A percentile compares a stretch with the other conserved stretches of the same genome.
These are phyloP conservation scores for Megathymus violae DNA, from an alignment of 1,140 invertebrate genomes.

Conservation along the genomic window DNA sequence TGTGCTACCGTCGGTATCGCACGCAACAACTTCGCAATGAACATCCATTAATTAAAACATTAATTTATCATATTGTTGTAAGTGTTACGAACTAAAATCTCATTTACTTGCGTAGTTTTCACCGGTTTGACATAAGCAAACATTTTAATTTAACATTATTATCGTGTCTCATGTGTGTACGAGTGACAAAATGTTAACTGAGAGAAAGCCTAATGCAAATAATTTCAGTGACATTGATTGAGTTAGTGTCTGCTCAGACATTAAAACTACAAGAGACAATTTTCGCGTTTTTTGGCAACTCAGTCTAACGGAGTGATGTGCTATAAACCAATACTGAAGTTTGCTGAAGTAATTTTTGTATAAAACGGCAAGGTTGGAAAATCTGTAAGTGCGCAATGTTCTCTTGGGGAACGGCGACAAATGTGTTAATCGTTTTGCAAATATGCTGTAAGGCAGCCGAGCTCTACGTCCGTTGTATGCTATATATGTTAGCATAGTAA, in stretches of 20 bases:
- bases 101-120: conserved; percentile 6
- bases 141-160: conserved; percentile 13
- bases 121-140: conserved; percentile 13
- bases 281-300: conserved; percentile 22
- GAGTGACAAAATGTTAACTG: conserved; percentile 17
- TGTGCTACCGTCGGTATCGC: conserved; percentile 33
- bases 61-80: not conserved
- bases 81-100: conserved; percentile 9
- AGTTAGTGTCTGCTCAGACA: conserved; percentile 23
- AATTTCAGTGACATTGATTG: conserved; percentile 30
- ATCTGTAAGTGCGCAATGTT: conserved; percentile 76
- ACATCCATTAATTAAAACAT: too few species aligned
- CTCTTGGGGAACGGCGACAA: conserved; percentile 71
- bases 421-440: conserved; percentile 76
- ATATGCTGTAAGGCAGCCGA: conserved; percentile 64
- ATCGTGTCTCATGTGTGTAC: conserved; percentile 13
- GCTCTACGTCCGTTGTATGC: conserved; percentile 62
- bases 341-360: conserved; percentile 64
- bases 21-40: conserved; percentile 7
- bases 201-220: conserved; percentile 24
- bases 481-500: conserved; percentile 64
- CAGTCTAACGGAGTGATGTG: conserved; percentile 44
- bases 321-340: conserved; percentile 53
- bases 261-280: not conserved
- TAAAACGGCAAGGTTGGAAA: conserved; percentile 63